A percentile compares a stretch with the other conserved stretches of the same genome.
These are phyloP conservation scores for Aproaerema taeniolella DNA, from an alignment of 2,888 invertebrate genomes.

Conservation along the genomic window DNA sequence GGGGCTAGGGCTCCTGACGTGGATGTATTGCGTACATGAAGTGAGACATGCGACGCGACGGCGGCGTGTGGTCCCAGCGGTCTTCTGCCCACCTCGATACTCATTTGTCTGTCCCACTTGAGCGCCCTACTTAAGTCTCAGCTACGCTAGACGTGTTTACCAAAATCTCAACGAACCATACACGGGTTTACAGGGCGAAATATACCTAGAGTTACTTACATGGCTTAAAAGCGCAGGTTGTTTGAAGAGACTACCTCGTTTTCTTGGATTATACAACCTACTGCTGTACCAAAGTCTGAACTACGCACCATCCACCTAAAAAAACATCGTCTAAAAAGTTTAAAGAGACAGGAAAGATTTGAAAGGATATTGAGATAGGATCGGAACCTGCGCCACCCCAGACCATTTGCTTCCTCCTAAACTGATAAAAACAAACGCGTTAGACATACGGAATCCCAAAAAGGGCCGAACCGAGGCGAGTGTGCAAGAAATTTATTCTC, in stretches of 20 bases:
- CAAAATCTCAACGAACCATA: no score
- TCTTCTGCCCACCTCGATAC: conserved; percentile 18
- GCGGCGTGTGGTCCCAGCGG: conserved; percentile 19
- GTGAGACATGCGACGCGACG: conserved; percentile 16
- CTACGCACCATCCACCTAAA: no score
- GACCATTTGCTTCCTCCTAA: conserved; percentile 12
- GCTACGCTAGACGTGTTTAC: no score
- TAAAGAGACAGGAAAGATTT: conserved; percentile 8
- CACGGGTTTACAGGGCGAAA: no score
- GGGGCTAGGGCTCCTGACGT: no score
- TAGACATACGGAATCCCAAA: conserved; percentile 31
- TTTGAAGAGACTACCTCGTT: no score
- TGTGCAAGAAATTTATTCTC: conserved; percentile 54
- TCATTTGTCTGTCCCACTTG: conserved; percentile 24
- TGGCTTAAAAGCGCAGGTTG: no score
- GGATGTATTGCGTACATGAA: conserved; percentile 22
- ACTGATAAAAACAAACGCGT: conserved; percentile 16
- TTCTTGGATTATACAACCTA: no score
- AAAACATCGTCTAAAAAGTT: no score
- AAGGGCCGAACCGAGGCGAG: conserved; percentile 43
- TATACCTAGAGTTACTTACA: no score
- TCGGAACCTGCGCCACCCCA: conserved; percentile 12
- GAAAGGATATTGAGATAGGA: conserved; percentile 11
- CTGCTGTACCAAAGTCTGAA: no score
- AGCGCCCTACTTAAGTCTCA: no score